Evolutionary conservation across 2,888 invertebrate genomes (phyloP), one percentile per base, ranked within the genome.

Genomic region (Xylota sylvarum): DNA sequence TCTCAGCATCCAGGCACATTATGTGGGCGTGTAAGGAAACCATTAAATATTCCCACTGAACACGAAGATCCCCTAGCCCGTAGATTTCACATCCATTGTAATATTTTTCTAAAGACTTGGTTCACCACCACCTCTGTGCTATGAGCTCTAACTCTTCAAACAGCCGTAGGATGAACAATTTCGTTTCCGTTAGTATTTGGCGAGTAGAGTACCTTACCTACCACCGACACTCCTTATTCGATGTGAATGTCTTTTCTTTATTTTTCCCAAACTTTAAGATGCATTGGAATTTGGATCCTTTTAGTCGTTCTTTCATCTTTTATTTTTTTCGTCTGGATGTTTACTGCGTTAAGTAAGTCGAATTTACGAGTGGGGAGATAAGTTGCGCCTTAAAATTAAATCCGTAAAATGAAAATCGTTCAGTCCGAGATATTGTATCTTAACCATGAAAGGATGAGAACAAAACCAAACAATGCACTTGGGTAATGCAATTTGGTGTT

Each of bases 11-110:
- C 55, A 30, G 52, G 14, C 52, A 69, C 40, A 69, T 69, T 55
- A 55, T 69, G 69, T 40, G 55, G 69, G 69, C 69, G 69, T 69
- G 69, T 55, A 40, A 43, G 55, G 55, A 69, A 70, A 70, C 56
- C 70, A 58, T 70, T 58, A 70, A 58, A 55, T 70, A 70, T 70
- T 70, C 70, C 58, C 56, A 58, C 17, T 30, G 56, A 56, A 58
- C 56, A 70, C 56, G 46, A 32, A n/a, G n/a, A 56, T 56, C 32
- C 17, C 32, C 12, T 40, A 17, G 55, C 32, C 70, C 35, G 17
- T 48, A 48, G 5, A 35, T 40, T 37, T 37, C 14, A 32, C 43
- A 50, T 19, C 50, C 48, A 69, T 69, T 69, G 69, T 69, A 69
- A 69, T 43, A 55, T 69, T 69, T 69, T 69, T 69, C 40, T 55